Evolutionary conservation across 2,113 vertebrate genomes (phyloP).

Genomic region (Callospermophilus lateralis): DNA sequence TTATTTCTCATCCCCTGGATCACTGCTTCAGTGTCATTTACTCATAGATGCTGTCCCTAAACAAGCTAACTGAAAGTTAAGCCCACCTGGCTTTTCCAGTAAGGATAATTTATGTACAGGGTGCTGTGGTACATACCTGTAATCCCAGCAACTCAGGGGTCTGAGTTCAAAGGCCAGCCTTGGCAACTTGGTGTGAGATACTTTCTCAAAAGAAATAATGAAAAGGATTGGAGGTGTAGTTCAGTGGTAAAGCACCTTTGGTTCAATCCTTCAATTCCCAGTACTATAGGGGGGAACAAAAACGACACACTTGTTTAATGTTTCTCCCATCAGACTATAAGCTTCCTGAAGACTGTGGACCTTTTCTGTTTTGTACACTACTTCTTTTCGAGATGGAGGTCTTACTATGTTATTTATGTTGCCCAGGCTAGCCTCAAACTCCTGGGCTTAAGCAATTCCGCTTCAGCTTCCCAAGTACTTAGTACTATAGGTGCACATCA

Average conservation of each 20-base stretch:
- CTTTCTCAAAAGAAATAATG: too few relatives aligned
- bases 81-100: not conserved
- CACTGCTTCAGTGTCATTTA: not conserved
- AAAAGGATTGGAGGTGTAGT: not conserved
- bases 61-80: conserved; percentile 43
- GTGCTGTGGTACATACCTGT: too few relatives aligned
- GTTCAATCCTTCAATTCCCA: too few relatives aligned
- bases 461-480: not conserved
- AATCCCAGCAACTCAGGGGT: too few relatives aligned
- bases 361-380: not conserved
- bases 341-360: not conserved
- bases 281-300: too few relatives aligned
- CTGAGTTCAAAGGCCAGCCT: too few relatives aligned
- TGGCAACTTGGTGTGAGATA: too few relatives aligned
- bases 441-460: not conserved
- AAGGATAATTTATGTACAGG: conserved; percentile 8
- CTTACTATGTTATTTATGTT: not conserved
- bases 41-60: not conserved
- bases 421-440: not conserved
- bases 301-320: not conserved
- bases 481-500: not conserved
- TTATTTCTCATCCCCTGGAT: conserved; percentile 10
- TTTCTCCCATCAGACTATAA: conserved; percentile 13
- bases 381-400: not conserved
- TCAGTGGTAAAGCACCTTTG: too few relatives aligned